Evolutionary conservation across 2,797 vertebrate genomes (phyloP), one percentile per base, ranked within the genome.

Genomic region (Falco novaeseelandiae): DNA sequence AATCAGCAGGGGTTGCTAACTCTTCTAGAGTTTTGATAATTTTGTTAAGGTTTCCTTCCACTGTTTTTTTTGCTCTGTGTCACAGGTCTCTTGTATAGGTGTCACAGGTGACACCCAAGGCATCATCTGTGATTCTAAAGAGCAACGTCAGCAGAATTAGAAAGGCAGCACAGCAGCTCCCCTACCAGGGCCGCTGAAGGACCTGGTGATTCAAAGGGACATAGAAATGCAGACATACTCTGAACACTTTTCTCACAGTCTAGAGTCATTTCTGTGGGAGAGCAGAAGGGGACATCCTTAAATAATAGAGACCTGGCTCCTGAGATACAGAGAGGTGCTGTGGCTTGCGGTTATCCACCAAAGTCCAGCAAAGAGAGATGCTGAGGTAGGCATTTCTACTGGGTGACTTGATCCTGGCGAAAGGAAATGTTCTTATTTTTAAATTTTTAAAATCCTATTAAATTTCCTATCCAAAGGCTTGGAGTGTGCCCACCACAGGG

Each of bases 191-290:
- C 55, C 6, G 3, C 48, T 73, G 48, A 7, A n/a, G 46, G 40
- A 36, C 15, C 40, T 26, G 17, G 17, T n/a, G 55, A 18, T 25
- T 42, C 14, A 21, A 32, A 44, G 32, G 23, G 11, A n/a, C 51
- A 4, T 0, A 6, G 54, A 8, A 10, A 20, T 10, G 1, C 9
- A 48, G 63, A 14, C 22, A 0, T 7, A 26, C 34, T 22, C 78
- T 20, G 46, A 55, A 20, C 49, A 36, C 52, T 2, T 48, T 46
- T 30, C 42, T 3, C 23, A 4, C 8, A 5, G 17, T 34, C 42
- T 38, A 12, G 27, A 21, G 5, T 11, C 3, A 10, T 40, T 44
- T 51, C 38, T 7, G 0, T 1, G 2, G 66, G 22, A 26, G 70
- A 59, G 38, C 21, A 49, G 54, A 6, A 52, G 44, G 51, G 42